Conservation (phyloP, 2,797 vertebrate genomes). For the Heteromormyrus szaboi region DNA sequence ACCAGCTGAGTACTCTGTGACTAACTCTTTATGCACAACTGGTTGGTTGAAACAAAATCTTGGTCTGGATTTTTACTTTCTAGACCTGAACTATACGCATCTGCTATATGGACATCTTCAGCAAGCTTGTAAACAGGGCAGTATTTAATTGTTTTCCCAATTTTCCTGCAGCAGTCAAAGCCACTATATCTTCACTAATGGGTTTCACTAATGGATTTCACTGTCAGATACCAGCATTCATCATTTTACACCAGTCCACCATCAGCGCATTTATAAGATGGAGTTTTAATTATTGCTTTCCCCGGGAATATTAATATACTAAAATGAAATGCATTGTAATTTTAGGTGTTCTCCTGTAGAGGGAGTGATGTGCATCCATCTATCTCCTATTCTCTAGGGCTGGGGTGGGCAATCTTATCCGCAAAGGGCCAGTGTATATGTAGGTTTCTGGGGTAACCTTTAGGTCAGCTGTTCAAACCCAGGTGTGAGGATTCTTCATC, state of each 20-base stretch:
- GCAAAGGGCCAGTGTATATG: background rate
- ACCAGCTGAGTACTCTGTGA: background rate
- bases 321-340: background rate
- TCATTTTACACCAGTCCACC: background rate
- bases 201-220: background rate
- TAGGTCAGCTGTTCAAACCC: background rate
- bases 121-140: background rate
- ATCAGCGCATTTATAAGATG: background rate
- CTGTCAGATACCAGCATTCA: background rate
- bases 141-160: background rate
- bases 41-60: background rate
- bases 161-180: background rate
- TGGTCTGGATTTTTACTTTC: background rate
- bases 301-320: background rate
- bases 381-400: background rate
- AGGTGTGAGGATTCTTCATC: background rate
- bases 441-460: background rate
- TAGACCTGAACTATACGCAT: background rate
- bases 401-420: background rate
- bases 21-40: background rate
- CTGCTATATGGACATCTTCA: background rate
- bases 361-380: background rate
- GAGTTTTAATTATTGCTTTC: background rate
- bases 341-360: background rate
- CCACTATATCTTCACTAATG: background rate